Base-by-base conservation (phyloP, 1,140 invertebrate species). In the Catajapyx aquilonaris region DNA sequence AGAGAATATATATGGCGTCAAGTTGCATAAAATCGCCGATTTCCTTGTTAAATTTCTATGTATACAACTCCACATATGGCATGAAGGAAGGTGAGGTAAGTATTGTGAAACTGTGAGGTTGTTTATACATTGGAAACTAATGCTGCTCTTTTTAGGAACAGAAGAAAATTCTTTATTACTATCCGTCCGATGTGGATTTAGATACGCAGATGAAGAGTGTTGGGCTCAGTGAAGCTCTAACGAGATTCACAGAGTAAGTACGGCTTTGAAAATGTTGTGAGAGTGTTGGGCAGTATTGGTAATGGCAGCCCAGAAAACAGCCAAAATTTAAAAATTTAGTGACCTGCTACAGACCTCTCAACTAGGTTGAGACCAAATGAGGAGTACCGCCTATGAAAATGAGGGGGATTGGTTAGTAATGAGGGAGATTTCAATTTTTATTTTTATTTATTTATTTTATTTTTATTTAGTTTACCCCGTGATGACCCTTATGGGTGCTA, bases 201-300 rank as follows among this genome's bases (percentile, higher is more conserved):
- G 83, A 91, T 54, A 71, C 68, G 11, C 78, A 86, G 61, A 79
- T 91, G 42, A 85, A 79, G 60, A 77, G 81, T 61, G 74, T 91
- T 47, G 87, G 88, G 4, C 60, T 91, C 3, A 81, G 80, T 57
- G 85, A 93, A 65, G 86, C 85, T 20, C 80, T 93, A 38, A 75
- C 88, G 31, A 78, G 85, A 57, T 93, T 93, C 64, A 76, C 85
- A 48, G 69, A 76, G 86, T 91, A 72, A 66, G 69, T 52, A 36
- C 5, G 16, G 5, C 5, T 7, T 5, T 15, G 10, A 33, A 5
- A 7, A 7, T 33, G 15, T 5, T 7, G 7, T 11, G 32, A 11
- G 10, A 17, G 5, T 11, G 15, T 15, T 9, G 23, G 23, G 23
- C 23, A 28, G 13, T 28, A 13, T 9, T 9, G 23, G 23, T 7